Evolutionary conservation across 2,797 vertebrate genomes (phyloP).

Genomic region (Molossus alvarezi): DNA sequence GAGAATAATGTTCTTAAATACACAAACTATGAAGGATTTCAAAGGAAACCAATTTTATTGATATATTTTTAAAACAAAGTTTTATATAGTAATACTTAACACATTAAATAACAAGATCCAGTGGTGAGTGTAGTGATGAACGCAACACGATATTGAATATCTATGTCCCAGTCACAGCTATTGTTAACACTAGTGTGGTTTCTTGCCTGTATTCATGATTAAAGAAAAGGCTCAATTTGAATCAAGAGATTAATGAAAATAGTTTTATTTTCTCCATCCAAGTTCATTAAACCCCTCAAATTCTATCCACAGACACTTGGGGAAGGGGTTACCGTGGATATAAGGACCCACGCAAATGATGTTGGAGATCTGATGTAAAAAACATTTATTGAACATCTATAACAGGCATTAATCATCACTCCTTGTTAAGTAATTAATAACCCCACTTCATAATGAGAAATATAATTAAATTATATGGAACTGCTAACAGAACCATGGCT

Average conservation of each 20-base stretch:
- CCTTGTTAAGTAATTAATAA: constrained; percentile 37
- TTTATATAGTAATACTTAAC: constrained; percentile 17
- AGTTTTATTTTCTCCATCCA: background rate
- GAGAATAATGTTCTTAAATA: constrained; percentile 37
- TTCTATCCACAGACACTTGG: background rate
- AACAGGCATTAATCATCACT: background rate
- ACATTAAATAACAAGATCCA: constrained; percentile 32
- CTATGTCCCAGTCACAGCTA: background rate
- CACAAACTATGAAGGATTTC: background rate
- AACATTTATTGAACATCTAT: background rate
- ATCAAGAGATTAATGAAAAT: background rate
- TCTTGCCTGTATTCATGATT: background rate
- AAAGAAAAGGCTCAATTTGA: background rate
- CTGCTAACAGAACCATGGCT: background rate
- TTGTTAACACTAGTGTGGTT: background rate
- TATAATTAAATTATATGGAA: constrained; percentile 42
- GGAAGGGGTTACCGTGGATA: background rate
- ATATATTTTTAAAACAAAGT: constrained; percentile 39
- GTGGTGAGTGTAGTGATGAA: background rate
- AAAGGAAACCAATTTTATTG: background rate
- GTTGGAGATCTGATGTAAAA: background rate
- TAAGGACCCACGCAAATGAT: background rate
- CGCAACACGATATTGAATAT: constrained; percentile 20
- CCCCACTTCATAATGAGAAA: background rate
- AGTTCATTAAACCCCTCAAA: constrained; percentile 41